Base-by-base conservation (phyloP, 2,797 vertebrate species). In the Odontamblyopus lacepedii region DNA sequence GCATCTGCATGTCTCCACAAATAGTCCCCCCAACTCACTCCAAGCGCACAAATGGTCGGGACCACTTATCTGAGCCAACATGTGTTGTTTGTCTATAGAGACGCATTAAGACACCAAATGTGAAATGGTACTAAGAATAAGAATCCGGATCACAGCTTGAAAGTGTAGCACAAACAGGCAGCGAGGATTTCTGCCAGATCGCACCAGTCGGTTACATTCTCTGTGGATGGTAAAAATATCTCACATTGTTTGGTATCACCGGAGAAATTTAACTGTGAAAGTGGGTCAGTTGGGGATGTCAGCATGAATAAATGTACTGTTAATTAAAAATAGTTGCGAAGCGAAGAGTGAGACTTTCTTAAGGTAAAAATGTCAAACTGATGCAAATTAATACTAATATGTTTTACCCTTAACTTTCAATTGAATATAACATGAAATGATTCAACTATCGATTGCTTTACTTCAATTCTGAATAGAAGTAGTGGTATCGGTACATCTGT, bases 181-280 rank as follows among this genome's bases (percentile, higher is more conserved):
- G 70, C 71, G 80, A 74, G 77, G 80, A 63, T 55, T 32, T 65
- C 66, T 83, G 77, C 71, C 79, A 85, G 74, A 85, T 77, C 80
- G 78, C 75, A 83, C 78, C 68, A 70, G 74, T 67, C 60, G 74
- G 73, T 67, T 77, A 73, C 75, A 84, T 85, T 84, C 65, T 81
- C 78, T 81, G 78, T 69, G 59, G 76, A 81, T 82, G 71, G 60
- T 59, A 75, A 81, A 67, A 70, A 77, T 64, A 78, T 9, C 27
- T 59, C 23, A 57, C 67, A 77, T 76, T 68, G 67, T 50, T 61
- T 51, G 57, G 50, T 8, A 51, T 67, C 70, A 70, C 72, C 16
- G 73, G 69, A 62, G 75, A 80, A 78, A 80, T 72, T 78, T 70
- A 73, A 16, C 18, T 73, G 76, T 76, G 66, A 41, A 30, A 6